phyloP scores from a whole-genome alignment of 1,140 invertebrate genomes.

The Heliconius melpomene region DNA sequence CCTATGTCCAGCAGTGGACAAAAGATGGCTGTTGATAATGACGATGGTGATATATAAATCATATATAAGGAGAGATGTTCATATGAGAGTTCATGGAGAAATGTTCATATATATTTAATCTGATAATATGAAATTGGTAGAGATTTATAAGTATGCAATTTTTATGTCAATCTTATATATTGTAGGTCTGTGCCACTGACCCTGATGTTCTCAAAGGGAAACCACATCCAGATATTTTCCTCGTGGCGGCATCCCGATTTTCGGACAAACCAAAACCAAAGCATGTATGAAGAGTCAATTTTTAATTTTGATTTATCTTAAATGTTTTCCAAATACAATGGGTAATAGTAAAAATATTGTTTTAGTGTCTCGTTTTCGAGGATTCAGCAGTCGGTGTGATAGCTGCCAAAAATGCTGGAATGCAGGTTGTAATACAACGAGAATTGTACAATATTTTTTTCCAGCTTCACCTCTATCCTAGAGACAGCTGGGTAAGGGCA shows the following conservation, averaged over 20 bases:
- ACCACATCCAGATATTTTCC: conserved; percentile 89
- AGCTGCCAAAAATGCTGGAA: conserved; percentile 89
- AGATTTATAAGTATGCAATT: too few species aligned
- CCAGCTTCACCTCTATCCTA: too few species aligned
- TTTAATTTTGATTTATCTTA: background rate
- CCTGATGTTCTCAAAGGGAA: conserved; percentile 88
- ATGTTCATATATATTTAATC: too few species aligned
- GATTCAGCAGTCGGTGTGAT: conserved; percentile 92
- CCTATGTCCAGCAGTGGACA: too few species aligned
- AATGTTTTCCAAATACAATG: background rate
- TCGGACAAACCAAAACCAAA: conserved; percentile 80
- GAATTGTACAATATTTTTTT: too few species aligned
- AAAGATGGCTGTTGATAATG: too few species aligned
- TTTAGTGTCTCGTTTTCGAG: conserved; percentile 94
- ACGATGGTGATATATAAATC: too few species aligned
- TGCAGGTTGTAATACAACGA: conserved; percentile 83
- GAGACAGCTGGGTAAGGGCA: too few species aligned
- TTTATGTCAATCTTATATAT: background rate
- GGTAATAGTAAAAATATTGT: conserved; percentile 14
- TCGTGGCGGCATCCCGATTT: conserved; percentile 86
- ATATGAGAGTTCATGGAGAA: too few species aligned
- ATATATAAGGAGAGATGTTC: too few species aligned
- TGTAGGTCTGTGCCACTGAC: conserved; percentile 85
- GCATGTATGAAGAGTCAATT: conserved; percentile 59
- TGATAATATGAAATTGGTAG: too few species aligned